Base-by-base conservation (phyloP, 2,888 invertebrate genomes). In the Chymomyza fuscimana region DNA sequence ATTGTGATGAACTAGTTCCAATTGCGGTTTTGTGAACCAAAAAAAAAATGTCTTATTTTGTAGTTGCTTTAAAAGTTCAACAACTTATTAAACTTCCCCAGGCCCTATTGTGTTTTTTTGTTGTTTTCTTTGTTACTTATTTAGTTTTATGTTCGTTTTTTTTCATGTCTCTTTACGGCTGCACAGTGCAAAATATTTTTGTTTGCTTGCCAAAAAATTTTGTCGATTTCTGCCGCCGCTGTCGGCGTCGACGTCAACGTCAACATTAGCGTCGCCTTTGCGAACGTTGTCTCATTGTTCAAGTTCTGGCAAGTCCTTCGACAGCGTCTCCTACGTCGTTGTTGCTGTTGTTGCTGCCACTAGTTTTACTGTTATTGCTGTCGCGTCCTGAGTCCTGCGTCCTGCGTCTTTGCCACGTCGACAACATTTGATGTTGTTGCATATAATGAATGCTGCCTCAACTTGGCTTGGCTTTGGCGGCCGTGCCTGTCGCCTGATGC, bases 381-480 rank as follows among this genome's bases (percentile, higher is more conserved):
- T 76, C 82, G 87, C 85, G 54, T 62, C 59, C 63, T 64, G 60
- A 10, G n/a, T 73, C 62, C 19, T 76, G 81, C 77, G 86, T 79
- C 78, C 32, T 32, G 81, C 77, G 77, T 83, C 82, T 82, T 80
- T 81, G 87, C 82, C 78, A 80, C 87, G 85, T 83, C 87, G 85
- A 78, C 87, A 87, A 76, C 80, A 85, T 82, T 87, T 85, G 87
- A 82, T 85, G 85, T 83, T 83, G 82, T 83, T 83, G 83, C 85
- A 84, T 77, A 83, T 87, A 83, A 83, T 87, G 87, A 83, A 83
- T 82, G 82, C 81, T 76, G 74, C 40, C 40, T 46, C 40, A 12
- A 46, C 40, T 12, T 46, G 40, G 40, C 40, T 46, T 46, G 10
- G 12, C 40, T 46, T 46, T 46, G 40, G 40, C 40, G 40, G 72